These are phyloP conservation scores for Anastrepha ludens DNA, from an alignment of 1,140 invertebrate genomes.

Conservation along the genomic window DNA sequence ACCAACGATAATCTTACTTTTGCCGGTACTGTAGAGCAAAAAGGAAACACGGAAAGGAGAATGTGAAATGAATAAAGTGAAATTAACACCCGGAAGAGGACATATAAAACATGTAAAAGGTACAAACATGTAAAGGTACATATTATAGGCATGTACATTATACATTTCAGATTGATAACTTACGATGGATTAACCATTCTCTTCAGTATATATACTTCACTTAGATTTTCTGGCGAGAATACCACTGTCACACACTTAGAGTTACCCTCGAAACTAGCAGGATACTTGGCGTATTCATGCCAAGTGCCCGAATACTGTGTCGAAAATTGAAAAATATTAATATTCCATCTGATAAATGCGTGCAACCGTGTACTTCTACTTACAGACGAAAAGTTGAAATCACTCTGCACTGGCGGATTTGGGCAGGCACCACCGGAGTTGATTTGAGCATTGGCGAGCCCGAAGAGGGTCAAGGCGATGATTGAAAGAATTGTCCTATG, in stretches of 20 bases:
- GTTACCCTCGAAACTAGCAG: conserved; percentile 81
- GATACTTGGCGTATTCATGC: conserved; percentile 85
- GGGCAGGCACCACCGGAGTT: conserved; percentile 31
- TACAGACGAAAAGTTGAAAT: conserved; percentile 45
- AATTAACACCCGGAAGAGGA: neutral
- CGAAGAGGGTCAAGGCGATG: conserved; percentile 1
- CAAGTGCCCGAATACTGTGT: conserved; percentile 80
- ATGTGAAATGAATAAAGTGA: neutral
- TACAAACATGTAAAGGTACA: neutral
- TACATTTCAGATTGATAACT: neutral
- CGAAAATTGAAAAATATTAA: neutral
- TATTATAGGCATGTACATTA: neutral
- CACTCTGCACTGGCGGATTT: conserved; percentile 12
- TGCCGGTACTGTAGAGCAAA: neutral
- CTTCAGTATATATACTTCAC: conserved; percentile 78
- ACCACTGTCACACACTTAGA: conserved; percentile 83
- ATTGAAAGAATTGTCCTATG: neutral
- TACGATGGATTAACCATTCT: conserved; percentile 75
- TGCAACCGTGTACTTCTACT: neutral
- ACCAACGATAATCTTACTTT: neutral
- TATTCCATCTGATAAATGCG: neutral
- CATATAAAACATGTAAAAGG: neutral
- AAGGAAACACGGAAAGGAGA: neutral
- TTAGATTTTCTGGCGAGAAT: conserved; percentile 77
- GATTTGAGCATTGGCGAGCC: conserved; percentile 5